A percentile compares a stretch with the other conserved stretches of the same genome.
phyloP scores from a whole-genome alignment of 2,797 vertebrate species.

The Eulemur albifrons region DNA sequence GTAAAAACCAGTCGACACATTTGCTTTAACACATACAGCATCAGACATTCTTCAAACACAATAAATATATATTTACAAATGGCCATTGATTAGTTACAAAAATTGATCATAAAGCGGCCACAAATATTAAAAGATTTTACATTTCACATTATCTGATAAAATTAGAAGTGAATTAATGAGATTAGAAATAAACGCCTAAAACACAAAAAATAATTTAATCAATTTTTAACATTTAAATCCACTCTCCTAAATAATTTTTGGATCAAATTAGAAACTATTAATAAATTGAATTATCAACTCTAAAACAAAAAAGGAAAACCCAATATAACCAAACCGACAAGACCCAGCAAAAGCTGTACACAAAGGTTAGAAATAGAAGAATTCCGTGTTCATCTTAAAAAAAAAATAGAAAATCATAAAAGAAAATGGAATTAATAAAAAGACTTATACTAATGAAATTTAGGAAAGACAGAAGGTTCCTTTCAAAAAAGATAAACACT shows the following conservation, averaged over 20 bases:
- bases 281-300: background rate
- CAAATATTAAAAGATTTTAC: background rate
- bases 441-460: background rate
- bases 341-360: background rate
- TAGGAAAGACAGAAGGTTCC: background rate
- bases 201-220: background rate
- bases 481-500: background rate
- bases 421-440: background rate
- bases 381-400: background rate
- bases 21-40: background rate
- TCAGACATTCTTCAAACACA: background rate
- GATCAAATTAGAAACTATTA: constrained; percentile 11
- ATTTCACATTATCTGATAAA: background rate
- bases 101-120: background rate
- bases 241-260: background rate
- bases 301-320: background rate
- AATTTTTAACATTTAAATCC: background rate
- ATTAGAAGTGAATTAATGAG: background rate
- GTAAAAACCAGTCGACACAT: background rate
- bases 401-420: background rate
- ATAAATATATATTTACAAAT: background rate
- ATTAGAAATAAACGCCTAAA: background rate
- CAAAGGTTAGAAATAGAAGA: background rate
- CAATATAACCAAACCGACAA: background rate
- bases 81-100: background rate